Base-by-base conservation (phyloP, 2,113 vertebrate species). In the Pangasianodon gigas region DNA sequence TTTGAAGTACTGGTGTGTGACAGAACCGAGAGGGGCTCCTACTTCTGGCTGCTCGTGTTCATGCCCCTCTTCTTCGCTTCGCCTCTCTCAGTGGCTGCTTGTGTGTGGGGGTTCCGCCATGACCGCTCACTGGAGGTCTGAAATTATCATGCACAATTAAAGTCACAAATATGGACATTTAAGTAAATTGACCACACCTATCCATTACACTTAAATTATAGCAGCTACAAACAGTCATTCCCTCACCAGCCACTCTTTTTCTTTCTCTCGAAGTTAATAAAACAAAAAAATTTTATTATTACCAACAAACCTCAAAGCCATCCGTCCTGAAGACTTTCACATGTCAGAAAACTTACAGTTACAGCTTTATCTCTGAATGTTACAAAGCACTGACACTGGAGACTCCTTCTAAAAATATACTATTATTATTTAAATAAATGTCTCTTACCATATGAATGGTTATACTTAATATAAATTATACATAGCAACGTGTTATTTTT, bases 61-160 rank as follows among this genome's bases (percentile, higher is more conserved):
- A 99, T 99, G 98, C 98, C 98, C 0, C 96, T 99, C 32, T 99
- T 99, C 96, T 99, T 99, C 65, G 98, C 99, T 56, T 99, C 98
- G 1, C 98, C 98, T 0, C 97, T 99, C 8, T 99, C 98, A 0
- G 98, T 99, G 10, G 98, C 98, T 8, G 98, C 98, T 0, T 99
- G 98, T 1, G 98, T 99, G 51, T 99, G 98, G 98, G 98, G 98
- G 5, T 99, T 99, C 93, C 96, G 98, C 82, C 98, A 99, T 10
- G 98, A 99, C 94, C 95, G 98, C 85, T 98, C 98, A 4, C 95
- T 99, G 24, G 98, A 99, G 97, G 98, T 99, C 85, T 95, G 90
- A 24, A 74, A 56, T 26, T 5, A 48, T 24, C 26, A 71, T 2
- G 6, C 65, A 32, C 8, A 37, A 6, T 13, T 4, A 71, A 41